Evolutionary conservation across 2,113 vertebrate genomes (phyloP).

Genomic region (Scortum barcoo): DNA sequence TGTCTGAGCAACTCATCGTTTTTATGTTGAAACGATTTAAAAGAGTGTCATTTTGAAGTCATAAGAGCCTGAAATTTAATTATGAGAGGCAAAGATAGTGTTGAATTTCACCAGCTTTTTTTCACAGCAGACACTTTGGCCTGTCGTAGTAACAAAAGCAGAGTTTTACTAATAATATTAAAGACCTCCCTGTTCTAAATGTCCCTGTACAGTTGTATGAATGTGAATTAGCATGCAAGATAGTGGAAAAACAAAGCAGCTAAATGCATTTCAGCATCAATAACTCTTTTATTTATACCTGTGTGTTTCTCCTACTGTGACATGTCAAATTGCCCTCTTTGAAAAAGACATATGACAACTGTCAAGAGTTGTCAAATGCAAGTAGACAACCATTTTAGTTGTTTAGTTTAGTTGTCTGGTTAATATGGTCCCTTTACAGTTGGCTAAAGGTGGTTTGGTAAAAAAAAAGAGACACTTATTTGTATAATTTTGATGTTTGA

Average conservation of each 20-base stretch:
- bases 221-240: neutral
- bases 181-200: neutral
- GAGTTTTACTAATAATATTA: neutral
- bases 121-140: neutral
- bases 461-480: too few species aligned
- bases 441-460: too few species aligned
- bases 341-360: neutral
- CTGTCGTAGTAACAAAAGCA: too few species aligned
- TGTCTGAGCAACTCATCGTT: neutral
- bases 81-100: too few species aligned
- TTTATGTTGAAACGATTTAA: constrained; percentile 4
- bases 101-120: neutral
- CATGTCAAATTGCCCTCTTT: neutral
- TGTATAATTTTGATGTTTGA: too few species aligned
- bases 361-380: neutral
- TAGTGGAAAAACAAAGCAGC: neutral
- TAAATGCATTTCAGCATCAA: neutral
- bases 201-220: neutral
- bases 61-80: too few species aligned
- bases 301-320: neutral
- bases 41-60: neutral
- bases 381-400: too few species aligned
- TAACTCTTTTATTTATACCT: neutral
- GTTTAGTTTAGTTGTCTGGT: too few species aligned
- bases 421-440: too few species aligned